phyloP scores from a whole-genome alignment of 2,797 vertebrate genomes.

The Anomalospiza imberbis region DNA sequence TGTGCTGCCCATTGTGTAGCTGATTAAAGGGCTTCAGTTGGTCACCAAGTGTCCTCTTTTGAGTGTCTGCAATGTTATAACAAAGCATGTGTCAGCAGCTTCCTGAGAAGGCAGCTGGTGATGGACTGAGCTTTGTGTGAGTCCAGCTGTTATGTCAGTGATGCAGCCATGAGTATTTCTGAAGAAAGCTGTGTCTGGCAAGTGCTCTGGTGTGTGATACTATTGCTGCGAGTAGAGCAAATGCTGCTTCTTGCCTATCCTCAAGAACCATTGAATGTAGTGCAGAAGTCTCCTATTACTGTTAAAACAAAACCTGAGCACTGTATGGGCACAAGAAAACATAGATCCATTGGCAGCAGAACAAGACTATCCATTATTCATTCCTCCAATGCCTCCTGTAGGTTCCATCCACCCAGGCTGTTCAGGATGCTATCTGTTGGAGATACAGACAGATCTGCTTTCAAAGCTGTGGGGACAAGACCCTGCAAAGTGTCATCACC shows the following conservation, averaged over 20 bases:
- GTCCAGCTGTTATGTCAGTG: background rate
- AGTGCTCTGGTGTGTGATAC: background rate
- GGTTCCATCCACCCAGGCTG: constrained; percentile 17
- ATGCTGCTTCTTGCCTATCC: background rate
- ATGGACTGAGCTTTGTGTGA: background rate
- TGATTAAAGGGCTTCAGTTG: background rate
- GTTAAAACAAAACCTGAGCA: constrained; percentile 15
- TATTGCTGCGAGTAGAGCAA: background rate
- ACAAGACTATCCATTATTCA: constrained; percentile 47
- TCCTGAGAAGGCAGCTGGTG: background rate
- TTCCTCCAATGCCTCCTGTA: constrained; percentile 15
- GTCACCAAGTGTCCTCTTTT: background rate
- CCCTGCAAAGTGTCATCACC: background rate
- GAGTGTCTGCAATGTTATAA: background rate
- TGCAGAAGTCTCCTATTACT: background rate
- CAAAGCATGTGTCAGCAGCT: constrained; percentile 6
- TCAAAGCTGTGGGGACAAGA: background rate
- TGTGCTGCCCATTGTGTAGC: background rate
- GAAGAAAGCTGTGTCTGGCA: constrained; percentile 23
- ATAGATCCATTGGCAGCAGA: constrained; percentile 35
- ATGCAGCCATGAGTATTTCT: background rate
- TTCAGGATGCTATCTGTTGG: background rate
- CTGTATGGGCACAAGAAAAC: background rate
- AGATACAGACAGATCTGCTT: constrained; percentile 8
- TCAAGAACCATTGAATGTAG: constrained; percentile 20